Conservation (phyloP, 1,140 invertebrate genomes). For the Drosophila truncata region DNA sequence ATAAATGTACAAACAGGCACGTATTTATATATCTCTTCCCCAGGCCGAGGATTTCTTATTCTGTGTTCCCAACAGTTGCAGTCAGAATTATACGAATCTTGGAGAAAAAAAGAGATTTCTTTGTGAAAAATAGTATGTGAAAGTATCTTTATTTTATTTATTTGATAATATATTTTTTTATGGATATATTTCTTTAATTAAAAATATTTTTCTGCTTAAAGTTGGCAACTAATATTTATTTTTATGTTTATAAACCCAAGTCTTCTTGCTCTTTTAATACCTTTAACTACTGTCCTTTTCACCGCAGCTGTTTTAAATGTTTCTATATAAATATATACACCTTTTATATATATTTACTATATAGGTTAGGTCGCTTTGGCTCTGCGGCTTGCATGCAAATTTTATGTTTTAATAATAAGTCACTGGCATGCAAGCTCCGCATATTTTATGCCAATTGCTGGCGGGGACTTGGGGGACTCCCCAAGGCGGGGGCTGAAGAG, state of each 20-base stretch:
- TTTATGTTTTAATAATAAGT: slow-evolving; percentile 84
- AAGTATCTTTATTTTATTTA: too few relatives aligned
- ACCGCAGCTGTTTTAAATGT: slow-evolving; percentile 23
- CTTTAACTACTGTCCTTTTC: slow-evolving; percentile 2
- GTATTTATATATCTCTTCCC: slow-evolving; percentile 67
- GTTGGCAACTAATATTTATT: too few relatives aligned
- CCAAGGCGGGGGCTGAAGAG: background rate
- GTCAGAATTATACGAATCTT: slow-evolving; percentile 21
- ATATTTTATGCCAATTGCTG: slow-evolving; percentile 79
- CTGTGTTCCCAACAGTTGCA: slow-evolving; percentile 13
- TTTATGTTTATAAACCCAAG: too few relatives aligned
- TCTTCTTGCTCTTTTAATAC: background rate
- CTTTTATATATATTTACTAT: slow-evolving; percentile 24
- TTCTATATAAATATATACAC: slow-evolving; percentile 15
- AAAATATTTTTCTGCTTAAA: too few relatives aligned
- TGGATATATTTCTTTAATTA: too few relatives aligned
- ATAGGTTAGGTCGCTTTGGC: slow-evolving; percentile 45
- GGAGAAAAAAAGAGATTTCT: too few relatives aligned
- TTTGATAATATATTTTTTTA: too few relatives aligned
- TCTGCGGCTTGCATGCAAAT: slow-evolving; percentile 78
- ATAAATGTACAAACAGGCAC: slow-evolving; percentile 62
- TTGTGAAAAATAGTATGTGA: too few relatives aligned
- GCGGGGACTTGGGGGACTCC: background rate
- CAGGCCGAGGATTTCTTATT: slow-evolving; percentile 17
- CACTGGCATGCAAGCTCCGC: slow-evolving; percentile 76